Evolutionary conservation across 2,113 vertebrate genomes (phyloP).

Genomic region (Triplophysa rosa): DNA sequence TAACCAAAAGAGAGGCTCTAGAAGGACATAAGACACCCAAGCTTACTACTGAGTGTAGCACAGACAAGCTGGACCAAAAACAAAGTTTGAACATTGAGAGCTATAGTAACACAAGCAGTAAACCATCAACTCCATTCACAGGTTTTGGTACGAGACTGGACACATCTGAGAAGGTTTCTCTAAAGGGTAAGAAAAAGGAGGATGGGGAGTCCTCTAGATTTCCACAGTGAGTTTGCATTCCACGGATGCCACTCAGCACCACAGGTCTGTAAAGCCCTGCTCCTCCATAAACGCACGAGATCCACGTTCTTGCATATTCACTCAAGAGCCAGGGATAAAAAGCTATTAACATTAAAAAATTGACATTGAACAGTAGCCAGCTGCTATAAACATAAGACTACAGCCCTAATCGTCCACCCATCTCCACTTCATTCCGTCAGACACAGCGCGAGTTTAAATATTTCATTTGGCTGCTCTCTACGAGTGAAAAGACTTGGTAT

Average conservation of each 20-base stretch:
- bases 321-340: background rate
- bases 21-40: background rate
- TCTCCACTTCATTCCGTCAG: slow-evolving; percentile 70
- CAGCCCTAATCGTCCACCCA: slow-evolving; percentile 3
- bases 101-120: background rate
- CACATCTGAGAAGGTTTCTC: background rate
- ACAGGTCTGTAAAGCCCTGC: slow-evolving; percentile 28
- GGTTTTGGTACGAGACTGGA: background rate
- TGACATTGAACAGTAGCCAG: background rate
- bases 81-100: background rate
- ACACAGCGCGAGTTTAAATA: slow-evolving; percentile 81
- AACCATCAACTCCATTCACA: background rate
- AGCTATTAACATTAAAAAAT: background rate
- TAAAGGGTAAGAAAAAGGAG: background rate
- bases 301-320: background rate
- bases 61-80: background rate
- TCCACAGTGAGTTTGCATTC: slow-evolving; percentile 57
- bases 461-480: slow-evolving; percentile 84
- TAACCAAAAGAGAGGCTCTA: background rate
- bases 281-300: background rate
- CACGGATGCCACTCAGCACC: slow-evolving; percentile 60
- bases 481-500: slow-evolving; percentile 75
- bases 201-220: slow-evolving; percentile 10
- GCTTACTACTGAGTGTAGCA: background rate
- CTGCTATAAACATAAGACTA: background rate